A percentile compares a stretch with the other conserved stretches of the same genome.
Conservation (phyloP, 92 coral and sea anemone genomes). For the Chrysogorgia sp. region DNA sequence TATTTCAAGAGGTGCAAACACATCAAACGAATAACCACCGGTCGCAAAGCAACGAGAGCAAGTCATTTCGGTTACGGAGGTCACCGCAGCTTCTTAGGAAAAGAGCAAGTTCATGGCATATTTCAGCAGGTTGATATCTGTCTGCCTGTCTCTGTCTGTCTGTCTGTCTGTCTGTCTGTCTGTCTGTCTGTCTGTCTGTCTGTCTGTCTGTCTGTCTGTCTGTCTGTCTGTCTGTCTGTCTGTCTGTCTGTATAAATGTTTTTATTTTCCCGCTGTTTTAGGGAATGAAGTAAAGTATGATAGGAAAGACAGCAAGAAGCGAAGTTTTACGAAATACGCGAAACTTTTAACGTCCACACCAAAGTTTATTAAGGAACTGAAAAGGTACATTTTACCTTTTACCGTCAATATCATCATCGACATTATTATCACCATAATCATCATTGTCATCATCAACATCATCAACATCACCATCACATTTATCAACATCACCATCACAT, state of each 20-base stretch:
- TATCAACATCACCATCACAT: background rate
- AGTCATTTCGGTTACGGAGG: slow-evolving; percentile 34
- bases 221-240: no score
- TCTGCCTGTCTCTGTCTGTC: no score
- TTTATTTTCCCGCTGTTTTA: background rate
- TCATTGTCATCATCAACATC: background rate
- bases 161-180: no score
- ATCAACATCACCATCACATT: background rate
- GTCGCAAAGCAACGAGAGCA: slow-evolving; percentile 14
- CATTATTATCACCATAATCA: background rate
- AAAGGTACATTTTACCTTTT: slow-evolving; percentile 59
- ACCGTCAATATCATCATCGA: background rate
- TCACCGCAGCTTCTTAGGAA: slow-evolving; percentile 36
- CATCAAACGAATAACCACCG: slow-evolving; percentile 19
- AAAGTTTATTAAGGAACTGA: slow-evolving; percentile 83
- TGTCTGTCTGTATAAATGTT: no score
- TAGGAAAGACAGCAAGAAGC: slow-evolving; percentile 80
- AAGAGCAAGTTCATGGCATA: slow-evolving; percentile 31
- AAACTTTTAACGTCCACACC: slow-evolving; percentile 91
- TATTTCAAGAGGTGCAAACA: slow-evolving; percentile 56
- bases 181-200: no score
- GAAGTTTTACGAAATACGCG: slow-evolving; percentile 91
- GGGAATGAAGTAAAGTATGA: slow-evolving; percentile 18
- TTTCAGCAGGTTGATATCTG: slow-evolving; percentile 18
- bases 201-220: no score